Conservation (phyloP, 2,797 vertebrate genomes). For the Odontamblyopus lacepedii region DNA sequence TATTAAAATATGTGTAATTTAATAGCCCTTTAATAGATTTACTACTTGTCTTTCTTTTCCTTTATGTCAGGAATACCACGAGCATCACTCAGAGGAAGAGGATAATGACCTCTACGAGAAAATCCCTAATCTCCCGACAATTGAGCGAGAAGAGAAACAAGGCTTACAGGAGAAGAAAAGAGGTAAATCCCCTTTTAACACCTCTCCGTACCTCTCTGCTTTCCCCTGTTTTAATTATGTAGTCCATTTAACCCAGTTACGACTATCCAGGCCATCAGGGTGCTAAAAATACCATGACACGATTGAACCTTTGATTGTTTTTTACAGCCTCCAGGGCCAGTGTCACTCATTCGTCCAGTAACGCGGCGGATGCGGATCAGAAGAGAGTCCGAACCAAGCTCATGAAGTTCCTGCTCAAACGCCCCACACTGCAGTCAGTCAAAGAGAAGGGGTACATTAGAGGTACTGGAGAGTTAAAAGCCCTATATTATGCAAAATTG, state of each 20-base stretch:
- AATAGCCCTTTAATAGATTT: neutral
- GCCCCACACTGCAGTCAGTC: constrained; percentile 90
- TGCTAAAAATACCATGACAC: neutral
- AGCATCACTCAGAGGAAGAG: constrained; percentile 69
- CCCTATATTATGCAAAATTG: too few species aligned
- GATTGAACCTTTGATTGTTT: constrained; percentile 1
- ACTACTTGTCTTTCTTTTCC: neutral
- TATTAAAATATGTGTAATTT: too few species aligned
- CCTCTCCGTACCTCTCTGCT: neutral
- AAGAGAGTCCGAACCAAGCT: constrained; percentile 88
- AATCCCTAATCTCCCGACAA: constrained; percentile 45
- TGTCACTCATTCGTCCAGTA: constrained; percentile 29
- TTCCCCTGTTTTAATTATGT: neutral
- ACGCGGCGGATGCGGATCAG: constrained; percentile 75
- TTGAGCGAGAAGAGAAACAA: constrained; percentile 74
- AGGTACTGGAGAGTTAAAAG: constrained; percentile 38
- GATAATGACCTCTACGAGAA: constrained; percentile 79
- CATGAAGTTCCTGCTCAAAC: constrained; percentile 88
- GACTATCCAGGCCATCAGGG: neutral
- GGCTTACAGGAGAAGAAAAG: constrained; percentile 53
- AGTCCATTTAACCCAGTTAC: neutral
- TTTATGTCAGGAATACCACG: constrained; percentile 66
- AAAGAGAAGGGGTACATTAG: constrained; percentile 92
- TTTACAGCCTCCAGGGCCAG: constrained; percentile 40
- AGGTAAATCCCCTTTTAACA: constrained; percentile 36